Conservation (phyloP, 1,140 invertebrate species). For the Sitophilus oryzae region DNA sequence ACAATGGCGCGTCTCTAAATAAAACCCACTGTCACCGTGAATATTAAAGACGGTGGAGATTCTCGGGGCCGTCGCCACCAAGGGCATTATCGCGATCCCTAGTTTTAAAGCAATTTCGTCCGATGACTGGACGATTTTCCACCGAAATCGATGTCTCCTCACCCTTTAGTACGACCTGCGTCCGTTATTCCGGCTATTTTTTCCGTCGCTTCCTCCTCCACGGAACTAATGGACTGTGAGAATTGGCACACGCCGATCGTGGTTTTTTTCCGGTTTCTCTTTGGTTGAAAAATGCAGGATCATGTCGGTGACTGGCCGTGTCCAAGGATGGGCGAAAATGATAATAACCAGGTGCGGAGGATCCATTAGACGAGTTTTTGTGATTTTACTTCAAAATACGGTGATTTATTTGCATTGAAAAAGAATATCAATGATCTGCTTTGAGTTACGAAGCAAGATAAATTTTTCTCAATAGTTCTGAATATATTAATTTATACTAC, state of each 20-base stretch:
- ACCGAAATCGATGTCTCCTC: neutral
- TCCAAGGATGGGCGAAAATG: too few species aligned
- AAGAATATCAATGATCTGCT: too few species aligned
- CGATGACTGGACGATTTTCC: neutral
- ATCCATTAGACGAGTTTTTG: too few species aligned
- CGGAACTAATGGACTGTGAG: neutral
- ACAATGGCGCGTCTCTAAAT: neutral
- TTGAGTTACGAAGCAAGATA: too few species aligned
- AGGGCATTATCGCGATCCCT: neutral
- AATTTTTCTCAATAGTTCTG: too few species aligned
- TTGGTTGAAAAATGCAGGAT: too few species aligned
- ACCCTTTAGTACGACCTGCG: neutral
- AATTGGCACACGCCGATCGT: neutral
- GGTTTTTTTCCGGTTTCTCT: neutral
- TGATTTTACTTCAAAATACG: too few species aligned
- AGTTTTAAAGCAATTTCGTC: neutral
- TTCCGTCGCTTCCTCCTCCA: neutral
- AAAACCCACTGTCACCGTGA: neutral
- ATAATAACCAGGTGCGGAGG: too few species aligned
- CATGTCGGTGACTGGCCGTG: too few species aligned
- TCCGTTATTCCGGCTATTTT: neutral
- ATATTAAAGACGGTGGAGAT: neutral
- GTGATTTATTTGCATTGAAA: too few species aligned
- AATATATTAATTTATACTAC: too few species aligned
- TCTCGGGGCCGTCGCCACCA: neutral